Conservation (phyloP, 1,140 invertebrate species). For the fruit fly (Drosophila melanogaster) region DNA sequence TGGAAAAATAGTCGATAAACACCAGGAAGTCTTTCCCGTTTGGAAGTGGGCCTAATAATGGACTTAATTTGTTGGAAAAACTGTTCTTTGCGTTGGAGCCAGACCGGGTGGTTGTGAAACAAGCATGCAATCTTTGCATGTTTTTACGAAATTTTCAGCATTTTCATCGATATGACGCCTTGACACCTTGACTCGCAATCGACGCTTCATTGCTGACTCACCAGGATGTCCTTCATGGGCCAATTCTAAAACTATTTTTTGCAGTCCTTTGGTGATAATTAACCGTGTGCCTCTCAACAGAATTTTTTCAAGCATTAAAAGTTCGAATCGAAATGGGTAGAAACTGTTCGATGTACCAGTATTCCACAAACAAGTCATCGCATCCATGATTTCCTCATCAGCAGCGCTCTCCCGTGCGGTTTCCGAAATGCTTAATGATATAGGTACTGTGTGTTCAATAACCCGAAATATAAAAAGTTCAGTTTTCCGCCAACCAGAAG, state of each 20-base stretch:
- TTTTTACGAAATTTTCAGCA: too few relatives aligned
- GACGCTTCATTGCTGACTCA: neutral
- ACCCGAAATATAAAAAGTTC: neutral
- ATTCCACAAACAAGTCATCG: neutral
- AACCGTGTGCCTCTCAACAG: neutral
- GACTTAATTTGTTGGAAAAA: too few relatives aligned
- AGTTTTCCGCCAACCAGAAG: neutral
- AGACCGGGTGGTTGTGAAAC: too few relatives aligned
- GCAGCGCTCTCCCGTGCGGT: neutral
- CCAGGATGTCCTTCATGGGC: slow-evolving; percentile 1
- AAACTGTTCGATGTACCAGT: neutral
- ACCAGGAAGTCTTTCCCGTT: too few relatives aligned
- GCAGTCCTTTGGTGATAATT: neutral
- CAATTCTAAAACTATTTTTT: neutral
- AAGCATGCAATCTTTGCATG: too few relatives aligned
- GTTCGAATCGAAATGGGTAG: neutral
- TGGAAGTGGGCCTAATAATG: too few relatives aligned
- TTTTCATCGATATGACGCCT: too few relatives aligned
- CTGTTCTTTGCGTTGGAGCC: too few relatives aligned
- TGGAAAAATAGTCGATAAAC: too few relatives aligned
- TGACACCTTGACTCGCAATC: too few relatives aligned
- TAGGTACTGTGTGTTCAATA: neutral
- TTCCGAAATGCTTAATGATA: neutral
- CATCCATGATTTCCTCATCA: neutral
- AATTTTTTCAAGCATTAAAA: neutral